Base-by-base conservation (phyloP, 2,888 invertebrate genomes). In the Agonum fuliginosum region DNA sequence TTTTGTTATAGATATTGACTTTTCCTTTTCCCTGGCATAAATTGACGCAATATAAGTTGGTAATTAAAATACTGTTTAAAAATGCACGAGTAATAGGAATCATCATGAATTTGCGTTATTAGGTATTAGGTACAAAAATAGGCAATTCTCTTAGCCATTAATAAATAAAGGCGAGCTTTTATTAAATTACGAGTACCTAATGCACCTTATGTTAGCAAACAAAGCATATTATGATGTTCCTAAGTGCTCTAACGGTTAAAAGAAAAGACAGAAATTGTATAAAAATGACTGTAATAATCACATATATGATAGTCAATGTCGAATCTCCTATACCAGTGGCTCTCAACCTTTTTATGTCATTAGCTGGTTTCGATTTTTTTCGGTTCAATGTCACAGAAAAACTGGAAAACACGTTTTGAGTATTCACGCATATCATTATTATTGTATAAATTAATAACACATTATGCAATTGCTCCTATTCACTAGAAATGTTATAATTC, bases 91-190 rank as follows among this genome's bases (percentile, higher is more conserved):
- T 2, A 46, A 17, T 2, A 46, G 12, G 46, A 2, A 12, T 14
- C 14, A 46, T 8, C 46, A 46, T 46, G 14, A 46, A 46, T 46
- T 46, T 46, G 46, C 46, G 17, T 46, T 46, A 46, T 17, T 17
- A 17, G 14, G 8, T n/a, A n/a, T 30, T 5, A 30, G 4, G 5
- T 3, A 14, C 14, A 46, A 46, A 46, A 17, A 17, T 46, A 46
- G 46, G 46, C 17, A 17, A 46, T 46, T 46, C 14, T 17, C 17
- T 46, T 17, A 17, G 46, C 8, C 17, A 46, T 17, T 46, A 46
- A 17, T n/a, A 46, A 46, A 46, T 46, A 46, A 46, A 17, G 2
- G 12, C 2, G 17, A 46, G 17, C 46, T 46, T 46, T 46, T 46
- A 46, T 46, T 46, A 37, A 37, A 37, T 37, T 37, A 37, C n/a